Conservation (phyloP, 2,888 invertebrate genomes). For the Drosophila differens region DNA sequence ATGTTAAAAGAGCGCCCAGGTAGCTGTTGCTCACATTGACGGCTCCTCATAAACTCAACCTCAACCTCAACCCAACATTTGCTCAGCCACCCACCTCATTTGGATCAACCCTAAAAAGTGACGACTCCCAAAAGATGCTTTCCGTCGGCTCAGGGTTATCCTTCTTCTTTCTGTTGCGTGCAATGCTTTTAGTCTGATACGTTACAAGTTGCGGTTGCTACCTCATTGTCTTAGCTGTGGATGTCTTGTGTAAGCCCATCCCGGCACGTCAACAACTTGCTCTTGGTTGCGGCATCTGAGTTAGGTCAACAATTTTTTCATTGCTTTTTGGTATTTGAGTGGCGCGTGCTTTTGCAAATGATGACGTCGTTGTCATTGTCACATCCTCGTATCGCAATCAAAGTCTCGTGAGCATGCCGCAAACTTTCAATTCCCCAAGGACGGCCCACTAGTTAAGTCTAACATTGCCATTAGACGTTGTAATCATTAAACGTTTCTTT, state of each 20-base stretch:
- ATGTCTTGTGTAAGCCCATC: slow-evolving; percentile 5
- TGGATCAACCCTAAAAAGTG: slow-evolving; percentile 36
- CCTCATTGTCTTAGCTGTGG: slow-evolving; percentile 64
- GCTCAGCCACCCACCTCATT: neutral
- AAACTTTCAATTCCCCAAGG: slow-evolving; percentile 45
- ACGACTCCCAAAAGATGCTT: slow-evolving; percentile 67
- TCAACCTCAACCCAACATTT: neutral
- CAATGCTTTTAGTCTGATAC: slow-evolving; percentile 71
- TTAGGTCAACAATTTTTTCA: slow-evolving; percentile 72
- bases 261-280: slow-evolving; percentile 26
- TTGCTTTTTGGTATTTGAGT: slow-evolving; percentile 53
- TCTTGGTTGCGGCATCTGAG: slow-evolving; percentile 30
- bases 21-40: slow-evolving; percentile 24
- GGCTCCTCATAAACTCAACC: neutral
- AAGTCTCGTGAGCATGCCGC: slow-evolving; percentile 24
- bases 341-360: slow-evolving; percentile 62
- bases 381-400: slow-evolving; percentile 27
- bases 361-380: slow-evolving; percentile 38
- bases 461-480: slow-evolving; percentile 56
- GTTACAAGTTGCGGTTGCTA: slow-evolving; percentile 53
- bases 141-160: slow-evolving; percentile 28
- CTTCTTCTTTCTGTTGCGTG: slow-evolving; percentile 35
- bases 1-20: slow-evolving; percentile 63
- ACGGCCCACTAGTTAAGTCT: slow-evolving; percentile 11
- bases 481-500: slow-evolving; percentile 35